Conservation (phyloP, 2,797 vertebrate genomes). For the Karalla daura region DNA sequence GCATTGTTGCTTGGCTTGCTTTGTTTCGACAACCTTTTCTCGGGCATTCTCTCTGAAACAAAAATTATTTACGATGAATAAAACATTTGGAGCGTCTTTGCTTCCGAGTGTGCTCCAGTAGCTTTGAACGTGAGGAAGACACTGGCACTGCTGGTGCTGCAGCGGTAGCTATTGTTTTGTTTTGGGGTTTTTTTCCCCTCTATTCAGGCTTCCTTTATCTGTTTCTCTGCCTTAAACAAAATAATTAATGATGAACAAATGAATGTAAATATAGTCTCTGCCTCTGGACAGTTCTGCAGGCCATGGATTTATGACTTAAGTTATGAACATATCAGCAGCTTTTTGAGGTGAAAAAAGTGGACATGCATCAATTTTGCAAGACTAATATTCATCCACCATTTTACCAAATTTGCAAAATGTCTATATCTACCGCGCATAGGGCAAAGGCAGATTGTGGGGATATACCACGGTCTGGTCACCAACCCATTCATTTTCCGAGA, state of each 20-base stretch:
- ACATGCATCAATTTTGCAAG: too few species aligned
- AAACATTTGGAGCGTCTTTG: slow-evolving; percentile 43
- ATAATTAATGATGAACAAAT: slow-evolving; percentile 56
- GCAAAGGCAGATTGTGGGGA: too few species aligned
- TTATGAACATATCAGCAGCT: too few species aligned
- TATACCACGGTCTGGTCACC: too few species aligned
- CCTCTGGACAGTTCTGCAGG: slow-evolving; percentile 9
- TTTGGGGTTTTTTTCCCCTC: neutral
- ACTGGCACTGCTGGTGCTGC: neutral
- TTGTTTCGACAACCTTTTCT: slow-evolving; percentile 34
- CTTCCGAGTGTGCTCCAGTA: slow-evolving; percentile 13
- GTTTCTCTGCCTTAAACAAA: slow-evolving; percentile 27
- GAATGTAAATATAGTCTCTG: slow-evolving; percentile 34
- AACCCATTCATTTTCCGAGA: too few species aligned
- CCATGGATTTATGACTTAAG: slow-evolving; percentile 26
- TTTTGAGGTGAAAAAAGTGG: too few species aligned
- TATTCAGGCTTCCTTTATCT: neutral
- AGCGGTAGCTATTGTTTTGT: slow-evolving; percentile 12
- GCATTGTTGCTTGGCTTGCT: slow-evolving; percentile 51
- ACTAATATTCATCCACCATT: neutral
- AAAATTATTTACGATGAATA: slow-evolving; percentile 59
- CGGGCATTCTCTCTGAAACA: slow-evolving; percentile 27
- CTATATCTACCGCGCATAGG: too few species aligned
- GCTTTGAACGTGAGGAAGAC: slow-evolving; percentile 11
- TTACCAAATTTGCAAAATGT: too few species aligned